Evolutionary conservation across 2,797 vertebrate genomes (phyloP).

Genomic region (Phoxinus dragarum): DNA sequence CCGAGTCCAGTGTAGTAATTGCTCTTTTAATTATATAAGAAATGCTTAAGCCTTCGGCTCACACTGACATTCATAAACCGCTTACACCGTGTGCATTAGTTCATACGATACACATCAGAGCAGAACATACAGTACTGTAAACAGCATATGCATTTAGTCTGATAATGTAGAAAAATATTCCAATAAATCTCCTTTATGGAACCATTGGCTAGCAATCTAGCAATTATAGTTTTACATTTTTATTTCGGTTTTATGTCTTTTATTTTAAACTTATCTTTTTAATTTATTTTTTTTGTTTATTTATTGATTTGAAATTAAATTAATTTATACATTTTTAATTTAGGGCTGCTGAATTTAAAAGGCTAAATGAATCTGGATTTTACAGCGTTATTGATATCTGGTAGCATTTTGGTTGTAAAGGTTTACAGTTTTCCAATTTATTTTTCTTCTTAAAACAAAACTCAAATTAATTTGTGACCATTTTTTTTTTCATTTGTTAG

Average conservation of each 20-base stretch:
- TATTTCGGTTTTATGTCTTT: neutral
- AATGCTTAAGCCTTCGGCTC: slow-evolving; percentile 56
- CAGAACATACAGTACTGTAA: neutral
- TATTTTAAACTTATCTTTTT: neutral
- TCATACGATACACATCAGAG: slow-evolving; percentile 26
- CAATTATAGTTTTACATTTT: neutral
- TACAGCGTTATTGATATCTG: neutral
- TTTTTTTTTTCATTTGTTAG: too few species aligned
- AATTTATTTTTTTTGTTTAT: too few species aligned
- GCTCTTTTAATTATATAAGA: slow-evolving; percentile 61
- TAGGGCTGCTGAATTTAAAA: too few species aligned
- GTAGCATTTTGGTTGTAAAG: neutral
- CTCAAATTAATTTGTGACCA: too few species aligned
- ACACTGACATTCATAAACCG: slow-evolving; percentile 52
- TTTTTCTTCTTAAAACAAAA: too few species aligned
- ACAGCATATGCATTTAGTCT: neutral
- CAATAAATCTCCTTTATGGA: neutral
- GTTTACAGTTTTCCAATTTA: too few species aligned
- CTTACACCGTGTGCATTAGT: slow-evolving; percentile 42
- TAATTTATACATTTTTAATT: too few species aligned
- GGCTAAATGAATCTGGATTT: neutral
- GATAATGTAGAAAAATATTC: neutral
- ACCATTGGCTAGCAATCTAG: neutral
- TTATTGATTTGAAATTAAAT: too few species aligned
- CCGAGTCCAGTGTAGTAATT: slow-evolving; percentile 59